Percentiles rank a stretch among this genome's conserved stretches.
Conservation (phyloP, 2,888 invertebrate species). For the Hirtodrosophila trivittata region DNA sequence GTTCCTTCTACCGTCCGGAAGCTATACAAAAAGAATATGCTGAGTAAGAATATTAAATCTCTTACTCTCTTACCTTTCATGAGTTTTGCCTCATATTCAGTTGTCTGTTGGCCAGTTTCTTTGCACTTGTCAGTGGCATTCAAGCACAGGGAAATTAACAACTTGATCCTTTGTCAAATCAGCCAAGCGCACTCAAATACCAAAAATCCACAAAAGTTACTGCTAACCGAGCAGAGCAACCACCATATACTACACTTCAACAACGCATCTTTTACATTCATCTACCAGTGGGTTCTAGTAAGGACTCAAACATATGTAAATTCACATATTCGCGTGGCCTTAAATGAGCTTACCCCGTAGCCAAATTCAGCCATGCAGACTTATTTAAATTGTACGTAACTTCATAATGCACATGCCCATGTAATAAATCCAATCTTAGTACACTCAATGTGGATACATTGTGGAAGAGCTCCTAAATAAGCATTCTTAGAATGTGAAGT, state of each 20-base stretch:
- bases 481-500: no score
- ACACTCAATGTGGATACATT: no score
- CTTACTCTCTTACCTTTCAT: no score
- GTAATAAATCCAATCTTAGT: no score
- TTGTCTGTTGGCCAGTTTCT: slow-evolving; percentile 36
- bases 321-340: slow-evolving; percentile 40
- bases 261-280: not conserved
- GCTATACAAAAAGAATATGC: no score
- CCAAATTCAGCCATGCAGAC: slow-evolving; percentile 6
- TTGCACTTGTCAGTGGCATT: slow-evolving; percentile 57
- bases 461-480: no score
- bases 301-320: slow-evolving; percentile 48
- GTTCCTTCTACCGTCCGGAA: not conserved
- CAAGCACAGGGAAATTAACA: slow-evolving; percentile 69
- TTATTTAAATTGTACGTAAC: no score
- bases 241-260: slow-evolving; percentile 25
- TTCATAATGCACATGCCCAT: no score
- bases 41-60: no score
- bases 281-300: not conserved
- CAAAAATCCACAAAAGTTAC: slow-evolving; percentile 56
- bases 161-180: slow-evolving; percentile 81
- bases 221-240: slow-evolving; percentile 32
- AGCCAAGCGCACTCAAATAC: slow-evolving; percentile 70
- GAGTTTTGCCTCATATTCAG: slow-evolving; percentile 41
- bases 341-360: slow-evolving; percentile 36